Base-by-base conservation (phyloP, 2,888 invertebrate species). In the Vesta saturnalis region DNA sequence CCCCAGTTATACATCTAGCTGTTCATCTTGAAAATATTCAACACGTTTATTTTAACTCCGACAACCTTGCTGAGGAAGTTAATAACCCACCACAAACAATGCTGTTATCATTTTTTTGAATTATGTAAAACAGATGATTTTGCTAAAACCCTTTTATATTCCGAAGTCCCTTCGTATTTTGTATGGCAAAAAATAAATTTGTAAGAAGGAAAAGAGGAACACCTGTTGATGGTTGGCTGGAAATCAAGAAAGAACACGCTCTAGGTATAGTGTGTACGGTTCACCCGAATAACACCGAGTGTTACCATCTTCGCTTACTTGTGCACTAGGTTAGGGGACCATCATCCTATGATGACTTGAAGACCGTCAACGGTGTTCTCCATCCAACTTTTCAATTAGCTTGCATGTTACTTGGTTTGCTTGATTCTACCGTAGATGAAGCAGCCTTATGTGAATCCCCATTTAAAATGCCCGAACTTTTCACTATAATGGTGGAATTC, bases 351-450 rank as follows among this genome's bases (percentile, higher is more conserved):
- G 59, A 52, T 57, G 70, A 73, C 63, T 70, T 82, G 30, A 77
- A 74, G 74, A 82, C 72, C 14, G 74, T 81, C 10, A 70, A 81
- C 60, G 77, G 78, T 18, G 65, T 66, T 19, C 46, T 74, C 18
- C 67, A 71, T 67, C 56, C 54, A 8, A 78, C 78, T 30, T 82
- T 74, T 60, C 67, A 72, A 54, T 55, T 68, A 55, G 79, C 79
- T 63, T 79, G 79, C 69, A 61, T 67, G 23, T 70, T 67, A 43
- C 61, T 77, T 2, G 75, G 77, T 18, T 69, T 83, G 21, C 73
- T 82, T 3, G 78, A 83, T 73, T 5, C 30, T 15, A 60, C 75
- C 15, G 39, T 82, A 16, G 65, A 73, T 61, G 80, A 82, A 35
- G 76, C 74, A 14, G 63, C 71, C 6, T 23, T 73, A 30, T 74